Conservation (phyloP, 2,113 vertebrate genomes). For the Poicephalus meyeri region DNA sequence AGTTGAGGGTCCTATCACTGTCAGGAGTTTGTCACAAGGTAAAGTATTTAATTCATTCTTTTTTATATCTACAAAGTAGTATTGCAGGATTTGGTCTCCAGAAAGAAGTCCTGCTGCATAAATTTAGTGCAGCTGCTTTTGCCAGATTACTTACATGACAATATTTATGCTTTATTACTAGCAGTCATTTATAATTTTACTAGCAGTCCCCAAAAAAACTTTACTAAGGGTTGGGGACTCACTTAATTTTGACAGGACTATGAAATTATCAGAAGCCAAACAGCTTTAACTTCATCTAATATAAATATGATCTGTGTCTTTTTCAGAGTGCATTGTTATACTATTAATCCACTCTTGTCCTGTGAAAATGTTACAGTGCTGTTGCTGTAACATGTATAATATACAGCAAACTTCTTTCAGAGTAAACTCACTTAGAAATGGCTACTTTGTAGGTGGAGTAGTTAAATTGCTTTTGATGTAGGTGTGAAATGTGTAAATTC, state of each 20-base stretch:
- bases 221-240: not conserved
- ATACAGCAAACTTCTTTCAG: not conserved
- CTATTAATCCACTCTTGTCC: not conserved
- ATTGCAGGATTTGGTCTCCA: not conserved
- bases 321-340: not conserved
- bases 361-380: not conserved
- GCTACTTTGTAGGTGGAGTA: not conserved
- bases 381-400: not conserved
- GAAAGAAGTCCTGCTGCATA: not conserved
- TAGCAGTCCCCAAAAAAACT: not conserved
- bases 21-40: not conserved
- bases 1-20: not conserved
- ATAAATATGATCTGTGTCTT: not conserved
- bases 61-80: not conserved
- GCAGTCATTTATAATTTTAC: not conserved
- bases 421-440: not conserved
- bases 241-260: not conserved
- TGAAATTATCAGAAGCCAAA: not conserved
- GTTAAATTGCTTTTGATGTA: not conserved
- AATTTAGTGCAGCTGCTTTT: not conserved
- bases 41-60: not conserved
- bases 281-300: not conserved
- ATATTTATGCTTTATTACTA: not conserved
- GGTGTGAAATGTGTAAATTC: not conserved
- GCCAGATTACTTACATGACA: not conserved